Evolutionary conservation across 2,113 vertebrate species (phyloP), one percentile per base, ranked within the genome.

Genomic region (Camelus dromedarius): DNA sequence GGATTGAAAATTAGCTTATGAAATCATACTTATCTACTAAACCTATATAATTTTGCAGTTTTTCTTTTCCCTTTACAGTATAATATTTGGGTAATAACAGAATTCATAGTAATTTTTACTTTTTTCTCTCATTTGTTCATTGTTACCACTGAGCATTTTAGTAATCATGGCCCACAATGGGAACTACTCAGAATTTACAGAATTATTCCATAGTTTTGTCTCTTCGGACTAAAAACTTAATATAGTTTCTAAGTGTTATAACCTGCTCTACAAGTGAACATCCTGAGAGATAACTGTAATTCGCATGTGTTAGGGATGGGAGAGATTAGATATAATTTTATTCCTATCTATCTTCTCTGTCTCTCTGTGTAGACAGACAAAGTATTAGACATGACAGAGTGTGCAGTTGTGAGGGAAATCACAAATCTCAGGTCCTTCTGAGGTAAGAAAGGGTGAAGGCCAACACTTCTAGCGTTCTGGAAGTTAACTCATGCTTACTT

Each of bases 391-490:
- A 76, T 30, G 58, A 28, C n/a, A 56, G 82, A 84, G 52, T 73
- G 50, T 50, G 50, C 56, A 95, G 28, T 30, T 95, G 16, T 85
- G 79, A 62, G 66, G 64, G 89, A 94, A 98, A 93, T 24, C 73
- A 91, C 88, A 93, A 93, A 85, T 97, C 86, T 97, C 10, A 46
- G 82, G 3, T 42, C 14, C 97, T 84, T 67, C 70, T 84, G 91
- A 97, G 97, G 94, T 95, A 72, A 93, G 73, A 66, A 80, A 20
- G 91, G 32, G 50, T 96, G 89, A 96, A 94, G 76, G 94, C 92
- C 96, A 97, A 83, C 83, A 35, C 30, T 94, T 70, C 64, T 24
- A 83, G n/a, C 58, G 76, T 58, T 93, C 54, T 75, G 82, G 75
- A 97, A 96, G 60, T 81, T 90, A 84, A 60, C 84, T 64, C 79